Percentiles rank a stretch among this genome's conserved stretches.
Conservation (phyloP, 2,113 vertebrate genomes). For the Ranitomeya variabilis region DNA sequence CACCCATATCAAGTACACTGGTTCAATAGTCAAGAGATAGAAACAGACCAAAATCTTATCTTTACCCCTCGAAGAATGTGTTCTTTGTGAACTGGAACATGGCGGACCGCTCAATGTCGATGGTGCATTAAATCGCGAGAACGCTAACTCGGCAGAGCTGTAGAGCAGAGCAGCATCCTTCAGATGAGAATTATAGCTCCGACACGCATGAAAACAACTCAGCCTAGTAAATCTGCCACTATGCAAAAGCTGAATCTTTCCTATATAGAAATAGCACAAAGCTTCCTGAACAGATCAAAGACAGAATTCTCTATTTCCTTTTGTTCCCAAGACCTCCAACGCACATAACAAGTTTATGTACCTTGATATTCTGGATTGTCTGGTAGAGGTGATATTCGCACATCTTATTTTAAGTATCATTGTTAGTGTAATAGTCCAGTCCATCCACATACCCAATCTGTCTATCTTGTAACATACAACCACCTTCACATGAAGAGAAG, state of each 20-base stretch:
- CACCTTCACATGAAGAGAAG: neutral
- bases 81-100: constrained; percentile 49
- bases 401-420: neutral
- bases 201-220: constrained; percentile 57
- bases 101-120: constrained; percentile 49
- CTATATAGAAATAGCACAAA: constrained; percentile 48
- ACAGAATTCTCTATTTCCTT: constrained; percentile 3
- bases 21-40: constrained; percentile 19
- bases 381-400: neutral
- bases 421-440: neutral
- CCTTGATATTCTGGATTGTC: neutral
- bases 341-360: neutral
- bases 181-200: constrained; percentile 55
- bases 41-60: constrained; percentile 40
- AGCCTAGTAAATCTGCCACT: constrained; percentile 54
- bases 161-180: constrained; percentile 55
- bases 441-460: neutral
- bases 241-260: constrained; percentile 55
- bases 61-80: neutral
- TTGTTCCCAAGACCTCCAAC: neutral
- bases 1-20: neutral
- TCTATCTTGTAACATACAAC: neutral
- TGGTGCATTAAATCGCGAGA: constrained; percentile 58
- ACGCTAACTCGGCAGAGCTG: constrained; percentile 55
- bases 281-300: constrained; percentile 36